phyloP scores from a whole-genome alignment of 2,888 invertebrate species.

The Cylindroiulus punctatus region DNA sequence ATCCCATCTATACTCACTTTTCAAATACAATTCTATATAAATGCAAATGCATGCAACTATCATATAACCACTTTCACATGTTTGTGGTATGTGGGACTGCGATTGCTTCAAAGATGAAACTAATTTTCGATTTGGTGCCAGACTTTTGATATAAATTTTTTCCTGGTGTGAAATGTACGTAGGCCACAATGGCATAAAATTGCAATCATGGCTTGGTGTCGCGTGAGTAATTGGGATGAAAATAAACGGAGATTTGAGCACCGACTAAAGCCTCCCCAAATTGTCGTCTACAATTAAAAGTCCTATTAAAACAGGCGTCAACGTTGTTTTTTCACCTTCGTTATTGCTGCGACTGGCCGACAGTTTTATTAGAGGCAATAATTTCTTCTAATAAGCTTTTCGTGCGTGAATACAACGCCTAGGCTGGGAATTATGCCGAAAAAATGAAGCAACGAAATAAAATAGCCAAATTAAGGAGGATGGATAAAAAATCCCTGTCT shows the following conservation, averaged over 20 bases:
- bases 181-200: too few species aligned
- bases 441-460: not conserved
- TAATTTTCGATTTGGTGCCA: too few species aligned
- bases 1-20: too few species aligned
- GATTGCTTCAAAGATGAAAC: too few species aligned
- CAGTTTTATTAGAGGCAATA: conserved; percentile 11
- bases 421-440: not conserved
- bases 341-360: conserved; percentile 2
- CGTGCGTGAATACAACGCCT: not conserved
- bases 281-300: conserved; percentile 32
- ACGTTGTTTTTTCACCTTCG: conserved; percentile 11
- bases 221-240: conserved; percentile 23
- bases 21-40: too few species aligned
- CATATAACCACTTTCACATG: too few species aligned
- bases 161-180: too few species aligned
- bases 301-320: conserved; percentile 32
- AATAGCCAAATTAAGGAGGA: conserved; percentile 3
- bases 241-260: conserved; percentile 3
- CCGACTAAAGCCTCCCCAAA: not conserved
- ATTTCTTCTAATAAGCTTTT: conserved; percentile 26
- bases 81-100: too few species aligned
- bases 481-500: not conserved
- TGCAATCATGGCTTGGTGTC: too few species aligned
- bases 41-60: too few species aligned
- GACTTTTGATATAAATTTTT: too few species aligned